Percentiles rank a stretch among this genome's conserved stretches.
These are phyloP conservation scores for Hydrolagus affinis DNA, from an alignment of 2,113 vertebrate species.

Conservation along the genomic window DNA sequence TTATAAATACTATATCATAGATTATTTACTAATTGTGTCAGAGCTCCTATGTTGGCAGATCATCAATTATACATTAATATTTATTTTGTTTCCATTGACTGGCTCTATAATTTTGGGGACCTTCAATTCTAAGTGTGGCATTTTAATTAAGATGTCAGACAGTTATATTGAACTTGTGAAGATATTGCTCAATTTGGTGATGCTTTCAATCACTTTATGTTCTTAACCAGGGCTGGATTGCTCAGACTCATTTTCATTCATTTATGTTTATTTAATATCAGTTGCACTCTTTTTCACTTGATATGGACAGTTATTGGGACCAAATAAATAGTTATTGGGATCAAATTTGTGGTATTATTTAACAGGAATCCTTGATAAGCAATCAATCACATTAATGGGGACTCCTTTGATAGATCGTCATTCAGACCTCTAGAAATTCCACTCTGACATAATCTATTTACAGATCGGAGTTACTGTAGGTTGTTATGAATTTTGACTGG, in stretches of 20 bases:
- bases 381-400: too few species aligned
- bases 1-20: not conserved
- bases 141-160: not conserved
- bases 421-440: too few species aligned
- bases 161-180: too few species aligned
- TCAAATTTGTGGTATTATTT: too few species aligned
- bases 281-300: not conserved
- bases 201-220: not conserved
- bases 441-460: too few species aligned
- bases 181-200: not conserved
- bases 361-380: too few species aligned
- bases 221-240: not conserved
- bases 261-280: not conserved
- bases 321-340: too few species aligned
- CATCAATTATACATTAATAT: not conserved
- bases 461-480: too few species aligned
- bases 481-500: too few species aligned
- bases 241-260: not conserved
- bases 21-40: not conserved
- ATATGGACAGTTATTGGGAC: not conserved
- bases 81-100: not conserved
- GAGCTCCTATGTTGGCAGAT: not conserved
- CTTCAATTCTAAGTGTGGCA: not conserved
- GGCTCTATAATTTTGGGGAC: not conserved
- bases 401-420: too few species aligned